These are phyloP conservation scores for Heliconius eleuchia DNA, from an alignment of 1,140 invertebrate genomes.

Conservation along the genomic window DNA sequence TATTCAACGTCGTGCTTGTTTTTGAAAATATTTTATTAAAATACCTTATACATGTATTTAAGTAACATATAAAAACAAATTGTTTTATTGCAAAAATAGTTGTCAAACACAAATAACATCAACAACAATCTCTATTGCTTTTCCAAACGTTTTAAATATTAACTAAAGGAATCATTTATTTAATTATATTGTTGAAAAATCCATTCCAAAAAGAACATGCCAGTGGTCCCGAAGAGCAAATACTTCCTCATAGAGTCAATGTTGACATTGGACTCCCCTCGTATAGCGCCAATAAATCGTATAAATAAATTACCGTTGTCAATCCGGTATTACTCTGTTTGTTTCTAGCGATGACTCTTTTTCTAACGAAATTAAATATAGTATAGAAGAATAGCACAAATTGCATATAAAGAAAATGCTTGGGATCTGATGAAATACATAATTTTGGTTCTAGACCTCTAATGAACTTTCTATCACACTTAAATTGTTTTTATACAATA, in stretches of 20 bases:
- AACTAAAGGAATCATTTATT: background rate
- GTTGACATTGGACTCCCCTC: conserved; percentile 63
- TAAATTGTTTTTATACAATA: no score
- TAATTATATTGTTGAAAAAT: conserved; percentile 46
- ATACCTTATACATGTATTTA: no score
- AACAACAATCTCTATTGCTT: background rate
- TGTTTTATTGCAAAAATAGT: no score
- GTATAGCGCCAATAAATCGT: conserved; percentile 61
- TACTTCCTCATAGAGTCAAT: conserved; percentile 75
- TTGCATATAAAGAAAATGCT: no score
- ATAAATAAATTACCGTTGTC: conserved; percentile 78
- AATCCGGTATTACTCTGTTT: conserved; percentile 69
- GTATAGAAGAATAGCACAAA: background rate
- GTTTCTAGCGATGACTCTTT: conserved; percentile 17
- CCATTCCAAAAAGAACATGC: conserved; percentile 49
- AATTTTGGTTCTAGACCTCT: no score
- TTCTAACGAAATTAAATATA: background rate
- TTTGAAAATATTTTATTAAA: no score
- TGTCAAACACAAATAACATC: no score
- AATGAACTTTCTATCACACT: no score
- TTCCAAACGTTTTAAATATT: background rate
- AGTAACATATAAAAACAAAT: no score
- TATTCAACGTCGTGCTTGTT: no score
- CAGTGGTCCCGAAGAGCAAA: conserved; percentile 60
- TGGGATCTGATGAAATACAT: no score